Conservation (phyloP, 2,797 vertebrate species). For the Acrossocheilus fasciatus region DNA sequence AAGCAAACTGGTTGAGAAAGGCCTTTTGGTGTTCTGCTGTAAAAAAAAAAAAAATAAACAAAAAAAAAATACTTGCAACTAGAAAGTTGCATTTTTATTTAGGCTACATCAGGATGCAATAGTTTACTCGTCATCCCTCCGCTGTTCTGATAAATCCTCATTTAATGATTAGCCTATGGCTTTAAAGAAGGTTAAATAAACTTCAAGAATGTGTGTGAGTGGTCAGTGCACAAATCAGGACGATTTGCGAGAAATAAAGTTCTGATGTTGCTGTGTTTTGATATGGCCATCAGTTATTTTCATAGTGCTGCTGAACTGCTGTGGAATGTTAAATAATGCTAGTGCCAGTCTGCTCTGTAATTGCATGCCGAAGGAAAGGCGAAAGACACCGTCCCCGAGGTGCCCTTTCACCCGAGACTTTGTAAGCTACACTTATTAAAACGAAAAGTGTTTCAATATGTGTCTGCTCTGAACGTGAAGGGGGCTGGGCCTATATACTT, state of each 20-base stretch:
- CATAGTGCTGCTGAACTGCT: slow-evolving; percentile 75
- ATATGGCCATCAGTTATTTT: slow-evolving; percentile 51
- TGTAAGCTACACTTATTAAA: slow-evolving; percentile 98
- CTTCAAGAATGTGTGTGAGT: neutral
- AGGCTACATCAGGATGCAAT: neutral
- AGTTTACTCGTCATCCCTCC: neutral
- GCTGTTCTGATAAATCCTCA: neutral
- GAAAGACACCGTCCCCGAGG: slow-evolving; percentile 88
- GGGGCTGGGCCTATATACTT: slow-evolving; percentile 70
- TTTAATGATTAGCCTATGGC: neutral
- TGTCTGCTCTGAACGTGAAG: slow-evolving; percentile 76
- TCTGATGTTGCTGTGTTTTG: slow-evolving; percentile 14
- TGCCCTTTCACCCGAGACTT: slow-evolving; percentile 98
- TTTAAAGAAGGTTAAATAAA: neutral
- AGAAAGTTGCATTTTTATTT: neutral
- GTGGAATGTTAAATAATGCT: slow-evolving; percentile 77
- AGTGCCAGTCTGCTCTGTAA: slow-evolving; percentile 78
- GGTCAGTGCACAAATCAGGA: neutral
- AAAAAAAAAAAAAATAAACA: neutral
- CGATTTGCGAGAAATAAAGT: neutral
- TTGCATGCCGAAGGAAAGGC: slow-evolving; percentile 79
- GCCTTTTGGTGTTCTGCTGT: too few species aligned
- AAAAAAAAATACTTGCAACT: neutral
- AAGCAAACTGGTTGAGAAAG: neutral
- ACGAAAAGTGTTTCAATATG: slow-evolving; percentile 99